Evolutionary conservation across 2,113 vertebrate species (phyloP).

Genomic region (Corynorhinus townsendii): DNA sequence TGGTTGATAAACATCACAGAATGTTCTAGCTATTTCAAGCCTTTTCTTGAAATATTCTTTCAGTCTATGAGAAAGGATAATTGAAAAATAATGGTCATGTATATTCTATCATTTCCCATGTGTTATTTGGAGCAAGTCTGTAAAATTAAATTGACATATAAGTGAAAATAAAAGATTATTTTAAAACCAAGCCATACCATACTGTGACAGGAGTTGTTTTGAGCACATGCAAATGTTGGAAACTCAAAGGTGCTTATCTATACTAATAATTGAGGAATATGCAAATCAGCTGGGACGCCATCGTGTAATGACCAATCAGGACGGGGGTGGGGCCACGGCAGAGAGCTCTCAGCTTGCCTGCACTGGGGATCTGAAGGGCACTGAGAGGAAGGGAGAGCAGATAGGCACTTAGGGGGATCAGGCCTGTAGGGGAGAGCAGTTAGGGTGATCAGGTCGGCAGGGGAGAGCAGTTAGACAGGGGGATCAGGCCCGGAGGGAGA

Average conservation of each 20-base stretch:
- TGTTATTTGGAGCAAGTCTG: neutral
- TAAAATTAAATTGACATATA: conserved; percentile 45
- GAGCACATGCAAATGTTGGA: neutral
- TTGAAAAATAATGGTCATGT: neutral
- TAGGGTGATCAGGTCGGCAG: too few species aligned
- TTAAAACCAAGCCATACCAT: conserved; percentile 3
- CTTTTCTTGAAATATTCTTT: neutral
- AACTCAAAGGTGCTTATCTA: conserved; percentile 10
- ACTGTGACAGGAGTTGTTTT: neutral
- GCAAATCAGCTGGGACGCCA: too few species aligned
- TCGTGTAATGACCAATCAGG: too few species aligned
- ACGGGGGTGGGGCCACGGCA: rapidly evolving
- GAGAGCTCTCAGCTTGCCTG: too few species aligned
- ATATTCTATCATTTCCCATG: neutral
- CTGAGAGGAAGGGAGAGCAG: too few species aligned
- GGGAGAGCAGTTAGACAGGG: too few species aligned
- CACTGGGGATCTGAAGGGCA: too few species aligned
- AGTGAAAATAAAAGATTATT: neutral
- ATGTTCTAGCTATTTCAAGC: conserved; percentile 12
- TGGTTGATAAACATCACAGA: neutral
- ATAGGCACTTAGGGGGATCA: too few species aligned
- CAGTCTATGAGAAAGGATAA: neutral
- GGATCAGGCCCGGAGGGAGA: too few species aligned
- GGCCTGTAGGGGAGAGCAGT: too few species aligned
- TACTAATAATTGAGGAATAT: too few species aligned